Conservation (phyloP, 2,888 invertebrate genomes). For the Branchellion lobata region DNA sequence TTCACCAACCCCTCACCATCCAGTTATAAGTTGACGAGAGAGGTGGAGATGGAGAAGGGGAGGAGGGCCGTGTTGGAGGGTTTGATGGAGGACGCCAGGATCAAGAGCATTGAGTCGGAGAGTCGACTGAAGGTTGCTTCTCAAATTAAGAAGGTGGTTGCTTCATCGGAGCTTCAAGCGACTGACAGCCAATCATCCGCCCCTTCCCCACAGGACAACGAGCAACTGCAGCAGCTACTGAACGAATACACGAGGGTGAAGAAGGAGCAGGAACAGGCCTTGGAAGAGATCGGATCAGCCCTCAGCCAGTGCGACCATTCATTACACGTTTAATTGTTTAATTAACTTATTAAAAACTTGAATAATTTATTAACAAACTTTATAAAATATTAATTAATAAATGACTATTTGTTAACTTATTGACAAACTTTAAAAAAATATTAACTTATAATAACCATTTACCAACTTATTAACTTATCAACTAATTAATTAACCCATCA, state of each 20-base stretch:
- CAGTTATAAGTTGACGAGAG: background rate
- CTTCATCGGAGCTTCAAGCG: no score
- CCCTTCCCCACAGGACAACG: background rate
- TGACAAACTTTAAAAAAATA: no score
- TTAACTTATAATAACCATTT: no score
- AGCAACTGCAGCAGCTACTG: background rate
- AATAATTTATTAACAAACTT: no score
- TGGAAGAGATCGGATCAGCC: background rate
- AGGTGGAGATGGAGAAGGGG: background rate
- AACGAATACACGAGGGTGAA: background rate
- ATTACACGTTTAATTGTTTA: no score
- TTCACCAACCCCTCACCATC: no score
- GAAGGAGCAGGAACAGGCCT: background rate
- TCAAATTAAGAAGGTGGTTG: conserved; percentile 12
- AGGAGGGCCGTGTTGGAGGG: background rate
- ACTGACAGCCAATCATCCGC: background rate
- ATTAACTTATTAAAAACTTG: no score
- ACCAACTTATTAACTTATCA: no score
- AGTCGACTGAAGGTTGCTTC: background rate
- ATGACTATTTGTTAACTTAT: no score
- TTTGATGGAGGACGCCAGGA: conserved; percentile 2
- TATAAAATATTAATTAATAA: no score
- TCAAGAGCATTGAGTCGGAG: background rate
- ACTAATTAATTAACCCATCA: no score
- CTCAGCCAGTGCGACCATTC: background rate